A percentile compares a stretch with the other conserved stretches of the same genome.
Evolutionary conservation across 2,888 invertebrate genomes (phyloP).

Genomic region (Gymnocheta viridis): DNA sequence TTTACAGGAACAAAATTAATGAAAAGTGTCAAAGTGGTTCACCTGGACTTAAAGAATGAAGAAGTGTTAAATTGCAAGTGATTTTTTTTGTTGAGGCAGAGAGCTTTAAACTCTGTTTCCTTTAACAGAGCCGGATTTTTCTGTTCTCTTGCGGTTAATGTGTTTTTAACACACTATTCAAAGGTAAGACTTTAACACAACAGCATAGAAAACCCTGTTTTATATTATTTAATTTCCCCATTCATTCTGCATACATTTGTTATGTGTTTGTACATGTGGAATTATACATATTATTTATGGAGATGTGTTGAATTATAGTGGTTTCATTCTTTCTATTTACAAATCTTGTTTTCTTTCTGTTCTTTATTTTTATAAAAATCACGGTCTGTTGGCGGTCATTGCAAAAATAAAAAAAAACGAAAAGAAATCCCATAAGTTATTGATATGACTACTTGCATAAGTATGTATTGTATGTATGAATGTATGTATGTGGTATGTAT

Average conservation of each 20-base stretch:
- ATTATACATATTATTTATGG: not conserved
- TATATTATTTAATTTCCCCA: not conserved
- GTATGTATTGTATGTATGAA: not conserved
- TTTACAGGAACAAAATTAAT: no score
- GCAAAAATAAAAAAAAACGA: not conserved
- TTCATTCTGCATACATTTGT: not conserved
- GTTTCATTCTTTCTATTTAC: constrained; percentile 23
- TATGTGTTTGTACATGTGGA: not conserved
- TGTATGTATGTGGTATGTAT: not conserved
- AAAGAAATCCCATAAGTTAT: constrained; percentile 44
- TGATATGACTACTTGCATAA: constrained; percentile 16
- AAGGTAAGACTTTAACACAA: not conserved
- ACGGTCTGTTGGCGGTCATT: constrained; percentile 39
- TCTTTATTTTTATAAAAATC: constrained; percentile 37
- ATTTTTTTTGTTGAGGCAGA: no score
- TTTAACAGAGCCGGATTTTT: no score
- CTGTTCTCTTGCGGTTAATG: no score
- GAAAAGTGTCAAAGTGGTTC: no score
- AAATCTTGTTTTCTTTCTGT: constrained; percentile 6
- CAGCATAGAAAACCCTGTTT: not conserved
- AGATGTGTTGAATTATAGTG: constrained; percentile 37
- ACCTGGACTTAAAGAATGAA: no score
- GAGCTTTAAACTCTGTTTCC: no score
- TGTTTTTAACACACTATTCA: no score
- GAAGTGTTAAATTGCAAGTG: no score